These are phyloP conservation scores for Cylloceria caligata DNA, from an alignment of 2,888 invertebrate species.

Conservation along the genomic window DNA sequence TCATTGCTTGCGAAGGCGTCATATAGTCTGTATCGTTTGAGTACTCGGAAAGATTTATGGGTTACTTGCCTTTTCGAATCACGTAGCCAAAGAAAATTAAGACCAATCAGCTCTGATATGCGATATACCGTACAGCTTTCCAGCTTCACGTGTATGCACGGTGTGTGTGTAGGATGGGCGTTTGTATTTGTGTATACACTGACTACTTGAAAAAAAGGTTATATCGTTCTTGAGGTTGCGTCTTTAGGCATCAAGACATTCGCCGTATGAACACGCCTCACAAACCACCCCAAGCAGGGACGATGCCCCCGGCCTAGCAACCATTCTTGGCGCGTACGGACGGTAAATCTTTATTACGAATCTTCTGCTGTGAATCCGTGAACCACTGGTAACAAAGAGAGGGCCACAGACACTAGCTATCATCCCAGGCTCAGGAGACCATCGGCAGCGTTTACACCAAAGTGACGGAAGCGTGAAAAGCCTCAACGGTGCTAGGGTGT, in stretches of 20 bases:
- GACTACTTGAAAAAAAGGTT: conserved; percentile 20
- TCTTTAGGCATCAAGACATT: conserved; percentile 12
- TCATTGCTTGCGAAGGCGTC: conserved; percentile 33
- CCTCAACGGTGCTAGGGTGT: conserved; percentile 31
- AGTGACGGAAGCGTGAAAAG: conserved; percentile 54
- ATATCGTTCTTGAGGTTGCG: conserved; percentile 8
- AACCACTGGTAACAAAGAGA: conserved; percentile 56
- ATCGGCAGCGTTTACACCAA: conserved; percentile 51
- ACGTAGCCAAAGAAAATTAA: conserved; percentile 78
- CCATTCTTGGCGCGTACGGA: conserved; percentile 74
- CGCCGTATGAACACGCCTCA: neutral
- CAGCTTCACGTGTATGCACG: neutral
- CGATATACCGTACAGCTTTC: conserved; percentile 73
- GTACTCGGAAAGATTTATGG: conserved; percentile 22
- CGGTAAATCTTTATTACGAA: conserved; percentile 77
- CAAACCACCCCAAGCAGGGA: too few species aligned
- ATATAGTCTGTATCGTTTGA: neutral
- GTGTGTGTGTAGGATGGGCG: neutral
- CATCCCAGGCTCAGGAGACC: conserved; percentile 24
- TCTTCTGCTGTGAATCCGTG: conserved; percentile 71
- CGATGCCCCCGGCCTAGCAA: conserved; percentile 1
- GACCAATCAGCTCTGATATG: conserved; percentile 78
- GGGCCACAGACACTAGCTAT: conserved; percentile 9
- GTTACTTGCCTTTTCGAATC: conserved; percentile 71
- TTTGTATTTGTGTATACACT: neutral